Percentiles rank a stretch among this genome's conserved stretches.
Conservation (phyloP, 1,140 invertebrate species). For the Stegodyphus dumicola region DNA sequence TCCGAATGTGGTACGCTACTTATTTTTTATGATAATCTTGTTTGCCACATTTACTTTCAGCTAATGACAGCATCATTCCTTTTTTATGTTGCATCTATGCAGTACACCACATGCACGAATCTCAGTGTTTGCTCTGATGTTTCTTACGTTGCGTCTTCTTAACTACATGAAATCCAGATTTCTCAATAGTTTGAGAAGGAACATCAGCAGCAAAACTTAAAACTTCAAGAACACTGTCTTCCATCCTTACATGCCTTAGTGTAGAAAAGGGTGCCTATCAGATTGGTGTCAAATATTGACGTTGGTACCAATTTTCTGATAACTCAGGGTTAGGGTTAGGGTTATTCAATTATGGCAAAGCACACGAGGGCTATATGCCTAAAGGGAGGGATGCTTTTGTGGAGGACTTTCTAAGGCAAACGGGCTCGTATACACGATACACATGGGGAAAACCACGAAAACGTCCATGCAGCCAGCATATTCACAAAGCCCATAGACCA, state of each 20-base stretch:
- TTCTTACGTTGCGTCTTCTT: conserved; percentile 79
- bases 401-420: no score
- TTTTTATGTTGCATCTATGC: conserved; percentile 28
- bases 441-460: no score
- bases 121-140: conserved; percentile 68
- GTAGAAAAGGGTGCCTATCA: no score
- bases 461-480: no score
- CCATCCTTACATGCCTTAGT: conserved; percentile 64
- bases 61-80: conserved; percentile 38
- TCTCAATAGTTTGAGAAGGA: conserved; percentile 53
- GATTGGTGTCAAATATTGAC: no score
- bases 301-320: no score
- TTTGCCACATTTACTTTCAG: conserved; percentile 48
- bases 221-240: conserved; percentile 72
- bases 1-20: conserved; percentile 77
- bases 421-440: no score
- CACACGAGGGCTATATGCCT: no score
- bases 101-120: conserved; percentile 42
- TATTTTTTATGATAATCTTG: conserved; percentile 68
- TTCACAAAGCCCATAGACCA: no score
- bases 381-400: no score
- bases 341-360: no score
- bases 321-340: no score
- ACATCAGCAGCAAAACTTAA: conserved; percentile 55
- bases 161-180: conserved; percentile 77